phyloP scores from a whole-genome alignment of 2,888 invertebrate species.

The Serrognathus titanus region DNA sequence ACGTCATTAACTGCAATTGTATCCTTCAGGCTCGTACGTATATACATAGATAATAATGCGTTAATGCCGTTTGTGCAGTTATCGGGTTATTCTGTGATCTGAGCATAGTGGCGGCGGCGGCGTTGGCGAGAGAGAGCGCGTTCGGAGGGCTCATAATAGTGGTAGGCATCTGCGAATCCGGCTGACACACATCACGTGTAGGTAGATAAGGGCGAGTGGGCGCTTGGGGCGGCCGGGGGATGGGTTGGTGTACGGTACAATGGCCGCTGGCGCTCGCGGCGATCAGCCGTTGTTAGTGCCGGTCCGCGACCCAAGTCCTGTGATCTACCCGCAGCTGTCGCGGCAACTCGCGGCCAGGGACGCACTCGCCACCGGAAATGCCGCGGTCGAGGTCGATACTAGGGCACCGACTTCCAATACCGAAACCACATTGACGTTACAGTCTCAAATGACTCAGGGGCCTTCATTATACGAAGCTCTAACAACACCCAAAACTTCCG shows the following conservation, averaged over 20 bases:
- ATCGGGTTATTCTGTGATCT: neutral
- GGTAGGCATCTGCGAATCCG: slow-evolving; percentile 22
- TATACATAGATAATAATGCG: neutral
- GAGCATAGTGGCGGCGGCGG: neutral
- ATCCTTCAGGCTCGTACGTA: neutral
- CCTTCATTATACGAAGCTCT: too few species aligned
- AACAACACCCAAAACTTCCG: too few species aligned
- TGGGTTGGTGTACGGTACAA: slow-evolving; percentile 41
- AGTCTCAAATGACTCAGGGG: too few species aligned
- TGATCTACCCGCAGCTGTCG: slow-evolving; percentile 35
- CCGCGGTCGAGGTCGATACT: slow-evolving; percentile 21
- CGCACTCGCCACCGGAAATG: slow-evolving; percentile 30
- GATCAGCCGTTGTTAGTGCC: slow-evolving; percentile 53
- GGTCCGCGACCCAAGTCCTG: slow-evolving; percentile 44
- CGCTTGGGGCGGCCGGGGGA: slow-evolving; percentile 17
- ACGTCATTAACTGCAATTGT: neutral
- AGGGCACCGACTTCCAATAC: slow-evolving; percentile 3
- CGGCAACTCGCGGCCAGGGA: slow-evolving; percentile 29
- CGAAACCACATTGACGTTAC: neutral
- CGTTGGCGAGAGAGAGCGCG: neutral
- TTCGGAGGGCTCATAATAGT: slow-evolving; percentile 19
- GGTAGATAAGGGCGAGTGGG: slow-evolving; percentile 30
- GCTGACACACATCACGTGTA: slow-evolving; percentile 29
- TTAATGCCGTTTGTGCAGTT: slow-evolving; percentile 1
- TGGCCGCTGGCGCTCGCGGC: slow-evolving; percentile 49